Base-by-base conservation (phyloP, 1,140 invertebrate species). In the Magallana angulata region DNA sequence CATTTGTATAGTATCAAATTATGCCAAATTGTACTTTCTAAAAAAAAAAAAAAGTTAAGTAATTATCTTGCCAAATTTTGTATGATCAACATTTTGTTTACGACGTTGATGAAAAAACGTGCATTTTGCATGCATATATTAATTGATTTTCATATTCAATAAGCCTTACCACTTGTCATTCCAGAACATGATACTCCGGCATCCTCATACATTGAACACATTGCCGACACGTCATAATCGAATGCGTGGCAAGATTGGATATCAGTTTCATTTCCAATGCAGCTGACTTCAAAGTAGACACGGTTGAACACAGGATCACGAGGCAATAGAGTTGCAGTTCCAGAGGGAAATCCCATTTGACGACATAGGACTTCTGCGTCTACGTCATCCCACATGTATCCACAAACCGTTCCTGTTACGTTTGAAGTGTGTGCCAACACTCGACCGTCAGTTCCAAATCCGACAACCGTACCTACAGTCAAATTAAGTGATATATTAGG, bases 291-390 rank as follows among this genome's bases (percentile, higher is more conserved):
- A 24, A 24, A 24, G 24, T 1, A 24, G 24, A 64, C 12, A 7
- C 62, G 8, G 62, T 64, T 64, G 62, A 7, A 64, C 62, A 16
- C 14, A 7, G 14, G 14, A 64, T 64, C 62, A 0, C 62, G 62
- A 16, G 62, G 62, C 62, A 64, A 7, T 6, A 16, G 62, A n/a
- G 18, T 64, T 64, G 62, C 62, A 64, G 62, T 64, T 64, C 62
- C 62, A 16, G 62, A 64, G 62, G 62, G 14, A 81, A 81, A 81
- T 81, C 76, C 76, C 76, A 81, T 81, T 30, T 81, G 30, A 48
- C 76, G 30, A 18, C 76, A 81, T 2, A 57, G 18, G 9, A 81
- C 76, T 7, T 81, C 24, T 14, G 76, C 76, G 18, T 81, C 76
- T 30, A 48, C 9, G 76, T 48, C 48, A 16, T 81, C 76, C 76